phyloP scores from a whole-genome alignment of 2,888 invertebrate species.

The Neoascia interrupta region DNA sequence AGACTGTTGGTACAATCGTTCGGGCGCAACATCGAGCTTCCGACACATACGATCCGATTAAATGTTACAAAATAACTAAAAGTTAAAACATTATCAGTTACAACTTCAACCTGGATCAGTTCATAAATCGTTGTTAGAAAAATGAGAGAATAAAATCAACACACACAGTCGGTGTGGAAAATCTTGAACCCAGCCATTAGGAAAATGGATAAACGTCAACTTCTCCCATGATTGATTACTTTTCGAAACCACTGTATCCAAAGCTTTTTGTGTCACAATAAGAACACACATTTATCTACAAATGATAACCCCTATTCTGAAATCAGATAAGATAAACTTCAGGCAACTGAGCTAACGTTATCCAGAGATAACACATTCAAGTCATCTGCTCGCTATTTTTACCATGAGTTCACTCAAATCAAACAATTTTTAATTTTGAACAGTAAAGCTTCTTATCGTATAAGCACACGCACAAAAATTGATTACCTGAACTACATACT shows the following conservation, averaged over 20 bases:
- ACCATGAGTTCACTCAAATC: background rate
- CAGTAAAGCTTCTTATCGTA: background rate
- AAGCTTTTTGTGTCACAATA: conserved; percentile 19
- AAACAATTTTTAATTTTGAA: background rate
- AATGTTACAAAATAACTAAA: conserved; percentile 41
- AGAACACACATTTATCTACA: conserved; percentile 34
- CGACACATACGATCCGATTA: conserved; percentile 42
- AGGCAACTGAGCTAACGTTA: too few species aligned
- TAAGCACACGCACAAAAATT: conserved; percentile 4
- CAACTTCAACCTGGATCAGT: background rate
- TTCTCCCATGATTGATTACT: conserved; percentile 1
- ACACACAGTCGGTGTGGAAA: too few species aligned
- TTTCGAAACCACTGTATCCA: background rate
- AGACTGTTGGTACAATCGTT: conserved; percentile 35
- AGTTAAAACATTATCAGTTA: conserved; percentile 16
- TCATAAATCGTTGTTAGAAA: background rate
- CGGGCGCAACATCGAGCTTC: conserved; percentile 11
- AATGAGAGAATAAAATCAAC: background rate
- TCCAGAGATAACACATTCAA: too few species aligned
- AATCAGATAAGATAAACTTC: conserved; percentile 55
- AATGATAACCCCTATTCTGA: conserved; percentile 34
- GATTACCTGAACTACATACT: conserved; percentile 32
- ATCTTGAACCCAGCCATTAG: too few species aligned
- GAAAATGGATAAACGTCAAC: too few species aligned
- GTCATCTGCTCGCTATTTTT: too few species aligned